Percentiles rank a stretch among this genome's conserved stretches.
These are phyloP conservation scores for Eupithecia subumbrata DNA, from an alignment of 2,888 invertebrate species.

Conservation along the genomic window DNA sequence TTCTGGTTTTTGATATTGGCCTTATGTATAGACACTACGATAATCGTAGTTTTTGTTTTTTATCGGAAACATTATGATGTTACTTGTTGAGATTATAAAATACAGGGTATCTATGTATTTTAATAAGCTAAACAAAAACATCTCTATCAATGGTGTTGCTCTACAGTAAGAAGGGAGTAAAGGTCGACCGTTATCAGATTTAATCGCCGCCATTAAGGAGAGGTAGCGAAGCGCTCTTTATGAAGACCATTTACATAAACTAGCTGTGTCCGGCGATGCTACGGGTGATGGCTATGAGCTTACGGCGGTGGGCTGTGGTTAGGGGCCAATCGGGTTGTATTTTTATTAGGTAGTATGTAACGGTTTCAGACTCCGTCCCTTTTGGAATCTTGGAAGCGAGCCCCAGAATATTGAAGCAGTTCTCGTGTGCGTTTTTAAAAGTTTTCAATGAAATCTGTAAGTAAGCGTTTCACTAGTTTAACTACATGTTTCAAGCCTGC, in stretches of 20 bases:
- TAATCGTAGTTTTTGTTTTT: too few species aligned
- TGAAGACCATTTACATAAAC: conserved; percentile 79
- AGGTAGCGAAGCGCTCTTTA: conserved; percentile 75
- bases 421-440: too few species aligned
- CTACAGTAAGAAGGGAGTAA: conserved; percentile 64
- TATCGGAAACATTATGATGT: too few species aligned
- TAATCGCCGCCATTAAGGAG: conserved; percentile 76
- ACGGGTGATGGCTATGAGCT: conserved; percentile 56
- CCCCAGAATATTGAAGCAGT: not conserved
- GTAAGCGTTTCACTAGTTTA: too few species aligned
- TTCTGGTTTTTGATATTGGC: too few species aligned
- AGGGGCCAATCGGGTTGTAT: not conserved
- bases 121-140: too few species aligned
- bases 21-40: too few species aligned
- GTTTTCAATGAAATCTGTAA: too few species aligned
- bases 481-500: too few species aligned
- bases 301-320: not conserved
- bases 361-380: not conserved
- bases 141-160: conserved; percentile 6
- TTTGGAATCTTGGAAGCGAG: not conserved
- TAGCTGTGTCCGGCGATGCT: conserved; percentile 64
- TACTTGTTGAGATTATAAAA: too few species aligned
- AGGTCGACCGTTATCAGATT: conserved; percentile 79
- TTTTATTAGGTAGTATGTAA: not conserved
- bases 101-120: too few species aligned